Evolutionary conservation across 2,797 vertebrate genomes (phyloP), one percentile per base, ranked within the genome.

Genomic region (Spinibarbus caldwelli): DNA sequence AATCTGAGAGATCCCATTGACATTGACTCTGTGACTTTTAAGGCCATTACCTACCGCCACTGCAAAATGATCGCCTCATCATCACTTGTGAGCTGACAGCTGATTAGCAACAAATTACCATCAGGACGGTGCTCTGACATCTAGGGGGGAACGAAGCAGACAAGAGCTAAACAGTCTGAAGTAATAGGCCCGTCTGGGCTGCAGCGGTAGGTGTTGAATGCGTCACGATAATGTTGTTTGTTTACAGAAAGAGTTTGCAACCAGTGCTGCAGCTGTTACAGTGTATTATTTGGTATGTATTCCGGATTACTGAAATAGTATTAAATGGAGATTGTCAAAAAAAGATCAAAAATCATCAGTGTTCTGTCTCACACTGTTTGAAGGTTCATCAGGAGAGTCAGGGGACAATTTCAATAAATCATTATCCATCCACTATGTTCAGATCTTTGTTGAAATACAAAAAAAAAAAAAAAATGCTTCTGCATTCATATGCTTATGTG

Each of bases 21-120:
- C 98, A 99, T 99, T 99, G 98, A 99, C 97, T 99, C 95, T 91
- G 96, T 98, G 98, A 99, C 98, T 99, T 97, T 97, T 98, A 97
- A 99, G 97, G 96, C 98, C 97, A 98, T 99, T 98, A 99, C 97
- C 97, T 97, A 96, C 94, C 90, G 95, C 92, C 41, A 80, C 87
- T 73, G 89, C 70, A 72, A 86, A 94, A 97, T 95, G 96, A 97
- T 97, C 96, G 96, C 96, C 97, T 97, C 96, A 96, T 98, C 97
- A 96, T 95, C 92, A 93, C 95, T 92, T 92, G 93, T 88, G 89
- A 94, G 93, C 96, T 98, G 97, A 98, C 98, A 98, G 98, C 97
- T 99, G 98, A 98, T 98, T 98, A 97, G 97, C 96, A 94, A 97
- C 96, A 96, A 97, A 98, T 97, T 97, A 97, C 97, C 95, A 95